Base-by-base conservation (phyloP, 2,888 invertebrate genomes). In the Peribatodes rhomboidaria region DNA sequence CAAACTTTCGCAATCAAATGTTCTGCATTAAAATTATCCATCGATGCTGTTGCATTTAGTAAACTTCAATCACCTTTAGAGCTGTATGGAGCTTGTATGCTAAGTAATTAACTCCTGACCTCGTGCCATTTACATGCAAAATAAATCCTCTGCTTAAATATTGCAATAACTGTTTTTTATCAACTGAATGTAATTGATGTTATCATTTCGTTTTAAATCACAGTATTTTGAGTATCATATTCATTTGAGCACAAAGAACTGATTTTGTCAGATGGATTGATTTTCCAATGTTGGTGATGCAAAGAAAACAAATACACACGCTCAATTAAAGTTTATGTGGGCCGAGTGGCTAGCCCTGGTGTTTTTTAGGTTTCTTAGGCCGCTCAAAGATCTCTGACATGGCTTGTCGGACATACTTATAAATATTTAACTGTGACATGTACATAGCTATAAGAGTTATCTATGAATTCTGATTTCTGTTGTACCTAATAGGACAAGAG, bases 101-200 rank as follows among this genome's bases (percentile, higher is more conserved):
- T 37, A 37, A 52, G 37, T 52, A 52, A 52, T 52, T 52, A 52
- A 52, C 52, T 22, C 20, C 37, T n/a, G 37, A 33, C 49, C 52
- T 37, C 37, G 52, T 9, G 37, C 52, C 37, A 37, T 37, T 52
- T 52, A 52, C 20, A 52, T 52, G 18, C 37, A 52, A 52, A 52
- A 37, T 52, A n/a, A 20, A 52, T 37, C 18, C 52, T n/a, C 13
- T 18, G 7, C 16, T 49, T 20, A 2, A 16, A 20, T 52, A 52
- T 37, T 37, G 37, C 37, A 37, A 35, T 35, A 52, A 37, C 11
- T n/a, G n/a, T n/a, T n/a, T n/a, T n/a, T n/a, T n/a, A n/a, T n/a
- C n/a, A 13, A 18, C 18, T 52, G 37, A 52, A 20, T 18, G 2
- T 52, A 18, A 52, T 52, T 52, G 37, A 37, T 35, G 37, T n/a